Evolutionary conservation across 2,888 invertebrate species (phyloP), one percentile per base, ranked within the genome.

Genomic region (Nycteola revayana): DNA sequence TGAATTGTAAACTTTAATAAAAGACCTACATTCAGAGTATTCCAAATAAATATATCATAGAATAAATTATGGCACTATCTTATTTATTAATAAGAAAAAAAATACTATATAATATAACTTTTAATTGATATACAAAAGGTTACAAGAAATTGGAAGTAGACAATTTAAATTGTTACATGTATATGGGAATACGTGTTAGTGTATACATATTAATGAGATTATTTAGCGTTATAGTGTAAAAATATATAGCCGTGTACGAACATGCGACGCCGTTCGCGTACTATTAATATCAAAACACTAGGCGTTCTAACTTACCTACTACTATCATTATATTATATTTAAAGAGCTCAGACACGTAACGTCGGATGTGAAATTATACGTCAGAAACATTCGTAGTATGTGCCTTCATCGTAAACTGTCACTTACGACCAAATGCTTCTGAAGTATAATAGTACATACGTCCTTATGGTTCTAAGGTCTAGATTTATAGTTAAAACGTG

Each of bases 231-330:
- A 46, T 45, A 49, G 55, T 56, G 56, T 54, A 58, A 58, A 56
- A 56, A 58, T 55, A 56, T 58, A 56, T 39, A 54, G 48, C 39
- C 29, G 51, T 48, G 48, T 39, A 28, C 30, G 44, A 46, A 41
- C 28, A 28, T 27, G 54, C 40, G 40, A 41, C 24, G 32, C 42
- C 42, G 21, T 21, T n/a, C 21, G 21, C 44, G 40, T 48, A 39
- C 33, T 49, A 52, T 51, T 38, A 44, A 31, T 52, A 57, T 53
- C 49, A 57, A 55, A 58, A 58, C 55, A 56, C 59, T 58, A 58
- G 51, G 55, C 56, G 37, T 47, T 45, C 45, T 39, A 40, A 58
- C 47, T 50, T 50, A 53, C 35, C 42, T 58, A 58, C 42, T 6
- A 31, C 26, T 48, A 44, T 36, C 26, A 22, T 14, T 14, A 21